Evolutionary conservation across 2,113 vertebrate genomes (phyloP), one percentile per base, ranked within the genome.

Genomic region (Pseudorhombus dupliciocellatus): DNA sequence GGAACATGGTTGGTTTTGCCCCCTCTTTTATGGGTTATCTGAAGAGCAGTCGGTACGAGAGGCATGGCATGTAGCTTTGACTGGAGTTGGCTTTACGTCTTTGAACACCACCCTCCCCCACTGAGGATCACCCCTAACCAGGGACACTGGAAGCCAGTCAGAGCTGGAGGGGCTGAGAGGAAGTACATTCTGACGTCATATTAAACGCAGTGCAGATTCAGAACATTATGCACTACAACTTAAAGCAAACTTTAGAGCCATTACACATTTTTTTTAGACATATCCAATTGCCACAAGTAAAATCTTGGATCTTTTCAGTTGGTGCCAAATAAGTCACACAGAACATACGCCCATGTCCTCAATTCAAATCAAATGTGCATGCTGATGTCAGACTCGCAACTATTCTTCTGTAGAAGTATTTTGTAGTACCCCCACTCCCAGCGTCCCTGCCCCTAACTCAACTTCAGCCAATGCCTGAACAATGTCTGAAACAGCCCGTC

Each of bases 11-110:
- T 87, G 90, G 70, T 86, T 87, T 85, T 92, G 90, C 89, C 86
- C 91, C 92, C 89, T 94, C 91, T 94, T 93, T 93, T 93, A 93
- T 90, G 91, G 79, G 53, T 79, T 71, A 66, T 79, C 81, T 81
- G 64, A 83, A 73, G 83, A 85, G 84, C 83, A 88, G 79, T 91
- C 83, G 80, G 81, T 88, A 85, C 68, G 77, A 89, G 74, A 87
- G 86, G 81, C 81, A 87, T 86, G 87, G 67, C 61, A 46, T 55
- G 16, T 53, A 82, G 89, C 88, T 85, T 89, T 89, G 92, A 86
- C 89, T 90, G 87, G 77, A 90, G 88, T 67, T 81, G 91, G 84
- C 64, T 81, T 87, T 77, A 65, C 31, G 20, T 37, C 55, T 71
- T 74, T 34, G 15, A 73, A 73, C 54, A 25, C 51, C 69, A 54